A percentile compares a stretch with the other conserved stretches of the same genome.
Evolutionary conservation across 2,888 invertebrate genomes (phyloP).

Genomic region (Chaitophorus viminalis): DNA sequence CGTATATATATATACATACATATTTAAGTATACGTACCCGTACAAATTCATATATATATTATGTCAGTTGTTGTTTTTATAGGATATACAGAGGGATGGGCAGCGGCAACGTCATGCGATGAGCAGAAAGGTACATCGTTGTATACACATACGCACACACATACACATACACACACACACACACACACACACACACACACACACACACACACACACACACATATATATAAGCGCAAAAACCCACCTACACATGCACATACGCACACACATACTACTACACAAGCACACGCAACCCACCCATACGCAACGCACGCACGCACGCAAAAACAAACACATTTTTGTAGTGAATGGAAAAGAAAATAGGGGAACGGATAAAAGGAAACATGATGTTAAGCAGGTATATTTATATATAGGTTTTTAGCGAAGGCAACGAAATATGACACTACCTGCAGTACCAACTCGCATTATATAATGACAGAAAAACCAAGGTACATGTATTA

Average conservation of each 20-base stretch:
- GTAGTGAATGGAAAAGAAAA: not conserved
- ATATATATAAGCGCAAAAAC: no score
- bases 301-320: not conserved
- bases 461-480: not conserved
- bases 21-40: not conserved
- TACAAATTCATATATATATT: not conserved
- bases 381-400: not conserved
- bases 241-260: no score
- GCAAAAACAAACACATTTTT: no score
- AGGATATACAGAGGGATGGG: constrained; percentile 15
- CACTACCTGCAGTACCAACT: not conserved
- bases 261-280: no score
- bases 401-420: not conserved
- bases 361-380: not conserved
- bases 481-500: not conserved
- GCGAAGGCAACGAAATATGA: not conserved
- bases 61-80: constrained; percentile 16
- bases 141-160: not conserved
- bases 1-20: not conserved
- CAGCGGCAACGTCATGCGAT: not conserved
- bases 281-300: not conserved
- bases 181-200: not conserved
- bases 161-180: not conserved
- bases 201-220: no score
- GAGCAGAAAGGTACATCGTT: not conserved